Evolutionary conservation across 2,888 invertebrate genomes (phyloP).

Genomic region (Meiosimyza platycephala): DNA sequence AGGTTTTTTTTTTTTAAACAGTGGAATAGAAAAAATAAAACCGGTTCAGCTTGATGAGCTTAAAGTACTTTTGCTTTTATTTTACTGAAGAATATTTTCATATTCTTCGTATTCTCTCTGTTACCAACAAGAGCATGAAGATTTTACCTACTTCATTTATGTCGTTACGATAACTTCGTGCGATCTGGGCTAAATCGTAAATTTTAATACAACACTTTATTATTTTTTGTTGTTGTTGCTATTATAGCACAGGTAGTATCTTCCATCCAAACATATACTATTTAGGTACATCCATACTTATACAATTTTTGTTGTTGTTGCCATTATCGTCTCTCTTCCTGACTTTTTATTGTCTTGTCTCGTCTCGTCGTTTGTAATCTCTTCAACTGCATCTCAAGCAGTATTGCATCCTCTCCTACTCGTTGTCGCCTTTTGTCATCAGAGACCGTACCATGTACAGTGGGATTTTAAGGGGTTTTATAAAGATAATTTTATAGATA

Average conservation of each 20-base stretch:
- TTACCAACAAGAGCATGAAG: neutral
- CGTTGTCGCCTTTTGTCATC: neutral
- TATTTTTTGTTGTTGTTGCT: constrained; percentile 40
- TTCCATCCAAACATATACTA: constrained; percentile 26
- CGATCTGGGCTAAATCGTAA: constrained; percentile 62
- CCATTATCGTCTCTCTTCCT: constrained; percentile 2
- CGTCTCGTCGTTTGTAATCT: constrained; percentile 17
- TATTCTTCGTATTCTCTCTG: neutral
- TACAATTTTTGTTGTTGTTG: constrained; percentile 41
- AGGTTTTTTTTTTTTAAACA: too few species aligned
- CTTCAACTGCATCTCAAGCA: constrained; percentile 29
- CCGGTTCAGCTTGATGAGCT: constrained; percentile 4
- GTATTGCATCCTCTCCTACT: neutral
- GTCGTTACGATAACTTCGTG: constrained; percentile 32
- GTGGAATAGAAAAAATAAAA: neutral
- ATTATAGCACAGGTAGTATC: constrained; percentile 23
- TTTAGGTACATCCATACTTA: neutral
- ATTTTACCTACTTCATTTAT: neutral
- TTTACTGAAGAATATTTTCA: neutral
- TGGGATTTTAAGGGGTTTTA: neutral
- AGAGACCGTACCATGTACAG: neutral
- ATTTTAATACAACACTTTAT: constrained; percentile 45
- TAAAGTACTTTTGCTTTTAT: constrained; percentile 24
- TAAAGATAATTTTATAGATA: neutral
- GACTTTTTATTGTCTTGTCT: constrained; percentile 18